Conservation (phyloP, 2,888 invertebrate genomes). For the Acanthococcus lagerstroemiae region DNA sequence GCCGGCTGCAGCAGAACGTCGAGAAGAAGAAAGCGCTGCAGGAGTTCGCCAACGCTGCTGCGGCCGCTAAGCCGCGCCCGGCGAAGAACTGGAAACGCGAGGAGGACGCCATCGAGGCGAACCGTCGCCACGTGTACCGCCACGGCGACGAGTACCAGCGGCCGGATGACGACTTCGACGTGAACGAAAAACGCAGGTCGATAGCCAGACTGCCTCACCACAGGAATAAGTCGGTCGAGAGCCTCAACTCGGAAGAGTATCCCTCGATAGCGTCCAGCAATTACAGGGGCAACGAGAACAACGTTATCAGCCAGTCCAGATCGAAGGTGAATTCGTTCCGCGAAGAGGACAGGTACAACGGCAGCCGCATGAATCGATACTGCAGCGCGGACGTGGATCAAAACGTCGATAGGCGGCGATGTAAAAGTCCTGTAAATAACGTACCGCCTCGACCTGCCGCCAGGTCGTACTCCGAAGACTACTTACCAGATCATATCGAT, state of each 20-base stretch:
- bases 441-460: slow-evolving; percentile 32
- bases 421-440: slow-evolving; percentile 27
- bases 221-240: slow-evolving; percentile 30
- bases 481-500: slow-evolving; percentile 24
- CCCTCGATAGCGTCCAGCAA: slow-evolving; percentile 18
- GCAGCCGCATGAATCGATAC: slow-evolving; percentile 25
- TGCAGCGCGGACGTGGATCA: slow-evolving; percentile 19
- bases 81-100: slow-evolving; percentile 21
- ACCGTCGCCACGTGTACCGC: slow-evolving; percentile 1
- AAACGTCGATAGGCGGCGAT: slow-evolving; percentile 8
- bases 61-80: slow-evolving; percentile 2
- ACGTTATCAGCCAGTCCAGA: slow-evolving; percentile 10
- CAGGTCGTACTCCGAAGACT: slow-evolving; percentile 29
- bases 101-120: slow-evolving; percentile 27
- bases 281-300: slow-evolving; percentile 6
- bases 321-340: slow-evolving; percentile 19
- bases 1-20: slow-evolving; percentile 28
- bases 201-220: slow-evolving; percentile 10
- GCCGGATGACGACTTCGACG: slow-evolving; percentile 14
- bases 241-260: slow-evolving; percentile 29
- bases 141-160: background rate
- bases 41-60: background rate
- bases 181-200: slow-evolving; percentile 11
- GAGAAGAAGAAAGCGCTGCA: slow-evolving; percentile 33
- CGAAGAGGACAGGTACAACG: slow-evolving; percentile 14